Percentiles rank a stretch among this genome's conserved stretches.
Conservation (phyloP, 2,888 invertebrate genomes). For the Netelia virgata region DNA sequence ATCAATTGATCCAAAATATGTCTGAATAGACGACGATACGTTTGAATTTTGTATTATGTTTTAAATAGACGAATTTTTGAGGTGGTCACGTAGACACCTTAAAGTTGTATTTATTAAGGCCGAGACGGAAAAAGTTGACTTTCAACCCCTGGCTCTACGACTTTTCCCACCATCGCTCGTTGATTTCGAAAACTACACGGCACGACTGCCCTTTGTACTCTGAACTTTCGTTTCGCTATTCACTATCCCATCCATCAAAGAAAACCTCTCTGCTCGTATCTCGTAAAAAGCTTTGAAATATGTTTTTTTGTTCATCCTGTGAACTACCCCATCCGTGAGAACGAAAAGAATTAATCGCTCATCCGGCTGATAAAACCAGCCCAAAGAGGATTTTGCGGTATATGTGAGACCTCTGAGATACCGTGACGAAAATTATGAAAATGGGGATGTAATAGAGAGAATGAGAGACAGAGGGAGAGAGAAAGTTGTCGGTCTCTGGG, state of each 20-base stretch:
- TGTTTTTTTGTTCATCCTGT: constrained; percentile 28
- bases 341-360: constrained; percentile 48
- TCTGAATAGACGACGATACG: too few relatives aligned
- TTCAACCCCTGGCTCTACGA: constrained; percentile 28
- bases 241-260: not conserved
- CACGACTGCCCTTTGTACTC: constrained; percentile 42
- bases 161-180: not conserved
- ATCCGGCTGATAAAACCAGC: constrained; percentile 23
- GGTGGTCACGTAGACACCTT: too few relatives aligned
- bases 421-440: constrained; percentile 18
- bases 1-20: too few relatives aligned
- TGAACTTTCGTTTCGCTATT: constrained; percentile 17
- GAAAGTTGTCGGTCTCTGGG: constrained; percentile 21
- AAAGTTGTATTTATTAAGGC: not conserved
- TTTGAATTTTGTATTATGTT: too few relatives aligned
- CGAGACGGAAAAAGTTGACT: not conserved
- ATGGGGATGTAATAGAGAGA: not conserved
- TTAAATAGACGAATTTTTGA: too few relatives aligned
- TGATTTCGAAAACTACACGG: not conserved
- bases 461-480: not conserved
- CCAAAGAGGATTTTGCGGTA: constrained; percentile 14
- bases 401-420: not conserved
- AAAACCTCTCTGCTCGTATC: constrained; percentile 20
- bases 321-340: constrained; percentile 16
- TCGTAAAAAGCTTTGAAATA: constrained; percentile 38